phyloP scores from a whole-genome alignment of 2,113 vertebrate species.

The Tympanuchus pallidicinctus region DNA sequence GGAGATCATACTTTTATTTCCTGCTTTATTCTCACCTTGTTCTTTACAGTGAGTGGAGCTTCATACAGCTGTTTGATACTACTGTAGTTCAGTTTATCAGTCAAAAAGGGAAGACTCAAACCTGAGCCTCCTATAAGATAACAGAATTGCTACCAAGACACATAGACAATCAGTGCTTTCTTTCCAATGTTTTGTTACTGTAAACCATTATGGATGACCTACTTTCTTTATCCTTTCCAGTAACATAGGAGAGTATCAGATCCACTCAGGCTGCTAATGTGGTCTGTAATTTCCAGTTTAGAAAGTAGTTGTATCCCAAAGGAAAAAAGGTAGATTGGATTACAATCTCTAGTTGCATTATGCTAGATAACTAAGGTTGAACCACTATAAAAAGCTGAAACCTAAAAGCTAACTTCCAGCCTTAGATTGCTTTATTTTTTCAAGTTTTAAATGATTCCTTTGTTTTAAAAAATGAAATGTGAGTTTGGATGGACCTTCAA shows the following conservation, averaged over 20 bases:
- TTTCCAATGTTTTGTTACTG: constrained; percentile 21
- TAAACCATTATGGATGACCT: constrained; percentile 41
- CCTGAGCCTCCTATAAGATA: neutral
- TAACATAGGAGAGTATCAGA: constrained; percentile 54
- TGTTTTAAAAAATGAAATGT: neutral
- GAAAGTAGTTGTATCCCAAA: constrained; percentile 12
- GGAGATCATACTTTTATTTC: neutral
- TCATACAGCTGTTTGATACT: neutral
- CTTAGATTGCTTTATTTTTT: neutral
- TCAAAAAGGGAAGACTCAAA: constrained; percentile 2
- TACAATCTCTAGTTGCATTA: constrained; percentile 21
- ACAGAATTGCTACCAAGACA: neutral
- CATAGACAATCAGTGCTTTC: neutral
- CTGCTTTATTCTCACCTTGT: neutral
- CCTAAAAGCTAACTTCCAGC: neutral
- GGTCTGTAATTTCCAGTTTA: constrained; percentile 44
- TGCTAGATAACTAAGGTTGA: neutral
- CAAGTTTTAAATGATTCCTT: neutral
- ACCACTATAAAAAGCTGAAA: neutral
- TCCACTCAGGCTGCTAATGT: neutral
- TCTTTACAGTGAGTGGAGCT: neutral
- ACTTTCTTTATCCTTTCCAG: constrained; percentile 49
- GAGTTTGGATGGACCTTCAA: neutral
- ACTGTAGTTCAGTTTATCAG: constrained; percentile 10
- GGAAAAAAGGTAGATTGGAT: constrained; percentile 7